Conservation (phyloP, 2,888 invertebrate species). For the Willowsia nigromaculata region DNA sequence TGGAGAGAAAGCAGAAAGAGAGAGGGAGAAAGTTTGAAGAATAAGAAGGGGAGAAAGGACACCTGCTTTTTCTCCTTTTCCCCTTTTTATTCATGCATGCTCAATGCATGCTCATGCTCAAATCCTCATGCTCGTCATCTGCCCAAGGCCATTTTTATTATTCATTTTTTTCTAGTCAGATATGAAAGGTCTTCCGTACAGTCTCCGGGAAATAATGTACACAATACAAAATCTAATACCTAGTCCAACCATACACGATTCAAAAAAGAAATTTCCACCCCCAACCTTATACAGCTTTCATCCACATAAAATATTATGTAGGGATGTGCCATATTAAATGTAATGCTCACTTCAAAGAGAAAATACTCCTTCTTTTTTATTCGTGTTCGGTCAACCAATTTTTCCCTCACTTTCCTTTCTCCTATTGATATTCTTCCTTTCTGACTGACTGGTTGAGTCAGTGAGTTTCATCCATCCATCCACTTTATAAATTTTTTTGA, state of each 20-base stretch:
- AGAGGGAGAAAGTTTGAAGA: background rate
- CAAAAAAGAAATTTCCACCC: too few relatives aligned
- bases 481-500: too few relatives aligned
- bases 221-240: too few relatives aligned
- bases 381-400: background rate
- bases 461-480: background rate
- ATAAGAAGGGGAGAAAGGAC: too few relatives aligned
- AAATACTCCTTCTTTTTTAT: background rate
- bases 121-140: background rate
- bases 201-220: background rate
- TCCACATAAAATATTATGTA: too few relatives aligned
- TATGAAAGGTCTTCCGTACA: background rate
- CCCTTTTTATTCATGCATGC: background rate
- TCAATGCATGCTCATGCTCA: background rate
- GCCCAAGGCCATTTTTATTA: slow-evolving; percentile 19
- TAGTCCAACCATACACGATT: too few relatives aligned
- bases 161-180: background rate
- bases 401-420: background rate
- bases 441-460: background rate
- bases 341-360: background rate
- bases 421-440: background rate
- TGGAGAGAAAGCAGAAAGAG: background rate
- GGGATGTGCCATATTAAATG: background rate
- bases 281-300: too few relatives aligned
- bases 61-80: slow-evolving; percentile 1